phyloP scores from a whole-genome alignment of 2,113 vertebrate species.

The Brienomyrus brachyistius region DNA sequence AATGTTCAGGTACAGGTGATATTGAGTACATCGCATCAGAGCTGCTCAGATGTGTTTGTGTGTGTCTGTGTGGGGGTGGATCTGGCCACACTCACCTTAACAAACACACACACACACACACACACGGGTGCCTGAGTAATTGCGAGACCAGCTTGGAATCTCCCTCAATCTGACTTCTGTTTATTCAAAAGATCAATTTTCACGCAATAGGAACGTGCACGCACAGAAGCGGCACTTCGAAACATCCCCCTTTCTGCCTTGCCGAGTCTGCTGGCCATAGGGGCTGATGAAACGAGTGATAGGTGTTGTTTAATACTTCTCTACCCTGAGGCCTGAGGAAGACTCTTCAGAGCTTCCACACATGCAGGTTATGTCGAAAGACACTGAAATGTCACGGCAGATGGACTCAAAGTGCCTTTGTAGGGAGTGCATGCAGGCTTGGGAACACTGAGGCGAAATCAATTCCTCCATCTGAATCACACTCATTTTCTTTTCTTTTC shows the following conservation, averaged over 20 bases:
- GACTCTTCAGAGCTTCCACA: neutral
- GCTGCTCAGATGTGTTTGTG: neutral
- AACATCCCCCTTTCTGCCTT: neutral
- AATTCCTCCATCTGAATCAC: neutral
- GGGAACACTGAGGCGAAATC: neutral
- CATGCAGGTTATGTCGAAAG: neutral
- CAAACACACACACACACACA: neutral
- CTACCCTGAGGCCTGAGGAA: neutral
- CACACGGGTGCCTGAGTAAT: conserved; percentile 49
- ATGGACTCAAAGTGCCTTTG: neutral
- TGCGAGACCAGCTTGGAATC: conserved; percentile 55
- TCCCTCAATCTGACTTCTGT: conserved; percentile 42
- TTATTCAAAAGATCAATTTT: conserved; percentile 37
- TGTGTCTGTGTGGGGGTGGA: neutral
- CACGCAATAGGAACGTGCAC: conserved; percentile 30
- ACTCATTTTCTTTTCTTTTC: neutral
- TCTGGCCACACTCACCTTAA: neutral
- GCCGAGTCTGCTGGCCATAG: neutral
- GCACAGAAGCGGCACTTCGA: neutral
- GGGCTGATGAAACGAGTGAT: neutral
- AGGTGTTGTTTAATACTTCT: neutral
- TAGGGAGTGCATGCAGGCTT: neutral
- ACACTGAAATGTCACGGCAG: neutral
- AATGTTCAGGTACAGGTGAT: neutral
- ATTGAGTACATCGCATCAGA: conserved; percentile 16